Base-by-base conservation (phyloP, 2,113 vertebrate genomes). In the Electrona antarctica region DNA sequence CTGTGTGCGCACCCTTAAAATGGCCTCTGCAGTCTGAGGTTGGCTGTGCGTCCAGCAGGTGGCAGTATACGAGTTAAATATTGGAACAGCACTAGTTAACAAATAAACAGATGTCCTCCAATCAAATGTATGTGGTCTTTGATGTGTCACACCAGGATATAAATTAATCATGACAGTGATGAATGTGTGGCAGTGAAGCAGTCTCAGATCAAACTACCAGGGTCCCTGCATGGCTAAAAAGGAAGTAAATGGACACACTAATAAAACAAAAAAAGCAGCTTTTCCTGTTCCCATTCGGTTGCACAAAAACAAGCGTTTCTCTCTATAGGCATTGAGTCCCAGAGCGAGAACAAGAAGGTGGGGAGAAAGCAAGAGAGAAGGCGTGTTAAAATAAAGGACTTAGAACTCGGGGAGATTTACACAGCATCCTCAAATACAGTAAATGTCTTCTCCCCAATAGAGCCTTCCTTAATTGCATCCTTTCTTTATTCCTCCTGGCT, bases 381-480 rank as follows among this genome's bases (percentile, higher is more conserved):
- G 81, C 33, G 63, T 77, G 64, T 86, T 21, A 82, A 87, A 88
- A 84, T 82, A 77, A 87, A 86, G 90, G 90, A 89, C 87, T 89
- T 85, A 89, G 81, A 82, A 80, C 77, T 49, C 65, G 7, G 60
- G 81, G 74, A 71, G 87, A 91, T 90, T 92, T 89, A 89, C 82
- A 67, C 49, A 66, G 67, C 84, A 68, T 84, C 76, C 88, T 83
- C 83, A 85, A 87, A 91, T 91, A 89, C 88, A 90, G 90, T 89
- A 90, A 88, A 91, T 84, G 88, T 87, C 87, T 74, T 75, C 77
- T 56, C 64, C 60, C 67, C 79, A 84, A 82, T 84, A 76, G 86
- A 73, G 80, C 81, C 76, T 82, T 80, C 82, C 83, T 88, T 92
- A 91, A 92, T 90, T 90, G 86, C 88, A 87, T 89, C 88, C 88